Conservation (phyloP, 2,888 invertebrate species). For the Lycophotia porphyrea region DNA sequence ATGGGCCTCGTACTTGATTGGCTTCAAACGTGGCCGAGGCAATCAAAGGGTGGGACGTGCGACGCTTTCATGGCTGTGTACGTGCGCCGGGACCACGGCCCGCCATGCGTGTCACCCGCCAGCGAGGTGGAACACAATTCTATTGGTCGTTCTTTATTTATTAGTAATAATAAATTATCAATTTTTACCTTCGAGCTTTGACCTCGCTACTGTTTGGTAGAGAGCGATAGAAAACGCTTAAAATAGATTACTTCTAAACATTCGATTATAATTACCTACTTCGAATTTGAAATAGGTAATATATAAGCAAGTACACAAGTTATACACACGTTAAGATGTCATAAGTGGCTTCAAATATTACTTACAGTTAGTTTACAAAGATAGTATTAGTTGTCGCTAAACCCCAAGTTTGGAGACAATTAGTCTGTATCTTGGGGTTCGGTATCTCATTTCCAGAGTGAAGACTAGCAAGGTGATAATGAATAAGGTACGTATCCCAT, state of each 20-base stretch:
- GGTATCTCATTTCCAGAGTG: not conserved
- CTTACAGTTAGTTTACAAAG: not conserved
- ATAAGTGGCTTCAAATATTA: not conserved
- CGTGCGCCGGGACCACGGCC: slow-evolving; percentile 15
- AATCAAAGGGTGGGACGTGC: slow-evolving; percentile 41
- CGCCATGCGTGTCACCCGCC: slow-evolving; percentile 28
- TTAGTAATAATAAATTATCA: slow-evolving; percentile 15
- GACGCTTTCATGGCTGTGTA: slow-evolving; percentile 20
- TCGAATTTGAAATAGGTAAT: not conserved
- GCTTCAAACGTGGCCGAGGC: slow-evolving; percentile 29
- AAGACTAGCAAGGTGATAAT: not conserved
- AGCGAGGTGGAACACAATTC: slow-evolving; percentile 16
- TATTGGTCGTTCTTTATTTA: slow-evolving; percentile 4
- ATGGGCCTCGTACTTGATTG: slow-evolving; percentile 26
- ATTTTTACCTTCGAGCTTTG: not conserved
- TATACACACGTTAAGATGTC: not conserved
- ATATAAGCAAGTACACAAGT: not conserved
- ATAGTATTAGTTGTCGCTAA: not conserved
- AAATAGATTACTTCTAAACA: not conserved
- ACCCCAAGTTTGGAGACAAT: not conserved
- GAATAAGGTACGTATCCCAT: not conserved
- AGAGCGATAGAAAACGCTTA: not conserved
- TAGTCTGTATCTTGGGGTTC: not conserved
- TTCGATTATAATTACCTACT: not conserved
- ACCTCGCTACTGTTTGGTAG: not conserved